phyloP scores from a whole-genome alignment of 2,888 invertebrate species.

The Cataglyphis rosenhaueri region DNA sequence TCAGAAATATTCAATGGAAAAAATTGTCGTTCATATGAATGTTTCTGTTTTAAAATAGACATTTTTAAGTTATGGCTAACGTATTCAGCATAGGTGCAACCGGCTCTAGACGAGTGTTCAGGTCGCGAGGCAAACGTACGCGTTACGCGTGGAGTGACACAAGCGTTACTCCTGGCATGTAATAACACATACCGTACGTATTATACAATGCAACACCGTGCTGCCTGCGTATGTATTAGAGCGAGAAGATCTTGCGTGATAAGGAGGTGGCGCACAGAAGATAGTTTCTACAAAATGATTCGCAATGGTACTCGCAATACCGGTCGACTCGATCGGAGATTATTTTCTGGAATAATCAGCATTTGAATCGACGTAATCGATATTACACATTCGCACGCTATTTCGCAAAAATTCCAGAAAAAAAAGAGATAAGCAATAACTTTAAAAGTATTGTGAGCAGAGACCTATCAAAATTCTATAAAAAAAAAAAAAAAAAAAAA shows the following conservation, averaged over 20 bases:
- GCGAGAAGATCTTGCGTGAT: conserved; percentile 41
- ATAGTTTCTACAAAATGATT: conserved; percentile 21
- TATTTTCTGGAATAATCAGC: conserved; percentile 1
- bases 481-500: neutral
- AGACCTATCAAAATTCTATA: neutral
- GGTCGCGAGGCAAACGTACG: conserved; percentile 42
- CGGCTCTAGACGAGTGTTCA: conserved; percentile 3
- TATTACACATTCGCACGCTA: neutral
- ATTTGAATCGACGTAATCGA: neutral
- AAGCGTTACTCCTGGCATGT: conserved; percentile 36
- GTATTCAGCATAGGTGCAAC: conserved; percentile 2
- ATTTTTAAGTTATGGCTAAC: neutral
- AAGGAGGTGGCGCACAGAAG: conserved; percentile 20
- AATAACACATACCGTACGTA: conserved; percentile 11
- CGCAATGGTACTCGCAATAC: neutral
- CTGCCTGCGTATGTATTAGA: conserved; percentile 16
- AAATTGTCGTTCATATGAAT: neutral
- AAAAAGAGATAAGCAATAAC: neutral
- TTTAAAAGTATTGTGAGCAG: neutral
- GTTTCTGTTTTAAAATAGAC: neutral
- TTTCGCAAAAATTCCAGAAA: neutral
- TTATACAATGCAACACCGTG: neutral
- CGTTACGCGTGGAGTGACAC: conserved; percentile 51
- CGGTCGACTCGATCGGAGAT: neutral
- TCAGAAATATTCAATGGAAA: neutral